Evolutionary conservation across 2,113 vertebrate species (phyloP).

Genomic region (Butorides virescens): DNA sequence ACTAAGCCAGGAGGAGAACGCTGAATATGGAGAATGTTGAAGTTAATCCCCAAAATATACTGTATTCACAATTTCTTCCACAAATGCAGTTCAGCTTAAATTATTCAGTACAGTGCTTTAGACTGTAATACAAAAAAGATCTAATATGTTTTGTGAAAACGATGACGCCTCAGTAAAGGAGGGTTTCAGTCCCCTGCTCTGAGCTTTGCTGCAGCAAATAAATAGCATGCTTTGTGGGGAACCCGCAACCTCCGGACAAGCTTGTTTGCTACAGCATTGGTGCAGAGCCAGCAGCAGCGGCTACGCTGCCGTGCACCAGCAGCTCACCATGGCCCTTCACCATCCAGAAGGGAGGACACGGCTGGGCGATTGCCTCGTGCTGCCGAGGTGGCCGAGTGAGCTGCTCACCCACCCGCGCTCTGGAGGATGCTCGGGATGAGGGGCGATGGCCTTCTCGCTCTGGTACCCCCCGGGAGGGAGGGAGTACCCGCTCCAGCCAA

Average conservation of each 20-base stretch:
- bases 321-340: not conserved
- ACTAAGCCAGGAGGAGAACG: not conserved
- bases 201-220: not conserved
- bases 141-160: not conserved
- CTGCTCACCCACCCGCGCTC: not conserved
- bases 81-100: not conserved
- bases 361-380: fast-evolving
- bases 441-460: fast-evolving
- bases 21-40: not conserved
- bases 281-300: not conserved
- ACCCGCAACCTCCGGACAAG: not conserved
- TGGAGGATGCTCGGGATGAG: not conserved
- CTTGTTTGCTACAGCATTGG: not conserved
- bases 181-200: not conserved
- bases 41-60: not conserved
- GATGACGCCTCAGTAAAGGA: not conserved
- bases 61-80: not conserved
- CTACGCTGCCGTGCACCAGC: not conserved
- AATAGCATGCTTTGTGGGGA: not conserved
- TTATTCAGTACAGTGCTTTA: not conserved
- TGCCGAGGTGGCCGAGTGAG: not conserved
- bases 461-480: too few relatives aligned
- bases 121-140: not conserved
- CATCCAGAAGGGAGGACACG: not conserved
- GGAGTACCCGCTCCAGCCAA: not conserved